Evolutionary conservation across 2,113 vertebrate species (phyloP).

Genomic region (Labrus mixtus): DNA sequence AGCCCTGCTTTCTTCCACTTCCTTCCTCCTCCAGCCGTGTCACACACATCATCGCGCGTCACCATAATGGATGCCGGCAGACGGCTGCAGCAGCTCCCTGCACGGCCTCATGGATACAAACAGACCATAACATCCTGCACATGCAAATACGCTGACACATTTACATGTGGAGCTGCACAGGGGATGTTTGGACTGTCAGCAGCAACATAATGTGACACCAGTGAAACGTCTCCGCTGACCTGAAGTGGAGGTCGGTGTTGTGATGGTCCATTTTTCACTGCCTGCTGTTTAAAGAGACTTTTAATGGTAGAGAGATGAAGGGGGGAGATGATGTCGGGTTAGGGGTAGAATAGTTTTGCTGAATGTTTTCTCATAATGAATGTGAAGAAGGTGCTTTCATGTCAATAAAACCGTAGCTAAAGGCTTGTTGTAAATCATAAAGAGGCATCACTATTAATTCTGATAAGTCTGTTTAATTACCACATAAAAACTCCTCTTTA

Average conservation of each 20-base stretch:
- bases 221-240: slow-evolving; percentile 9
- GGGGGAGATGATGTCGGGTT: too few species aligned
- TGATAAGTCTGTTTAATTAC: too few species aligned
- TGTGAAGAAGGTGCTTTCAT: not conserved
- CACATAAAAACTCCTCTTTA: too few species aligned
- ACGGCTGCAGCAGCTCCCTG: slow-evolving; percentile 55
- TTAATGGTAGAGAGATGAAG: not conserved
- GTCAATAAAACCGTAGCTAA: too few species aligned
- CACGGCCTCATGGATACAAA: slow-evolving; percentile 44
- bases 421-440: too few species aligned
- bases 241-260: not conserved
- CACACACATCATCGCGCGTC: slow-evolving; percentile 74
- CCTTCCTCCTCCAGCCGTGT: slow-evolving; percentile 77
- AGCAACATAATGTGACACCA: slow-evolving; percentile 6
- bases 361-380: not conserved
- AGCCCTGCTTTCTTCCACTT: slow-evolving; percentile 73
- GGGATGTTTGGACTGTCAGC: slow-evolving; percentile 11
- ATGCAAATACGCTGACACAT: slow-evolving; percentile 55
- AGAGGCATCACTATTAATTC: too few species aligned
- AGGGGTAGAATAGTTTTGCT: too few species aligned
- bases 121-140: slow-evolving; percentile 56
- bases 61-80: slow-evolving; percentile 65
- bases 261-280: not conserved
- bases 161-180: slow-evolving; percentile 24
- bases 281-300: not conserved